A percentile compares a stretch with the other conserved stretches of the same genome.
Conservation (phyloP, 2,113 vertebrate species). For the Motacilla tschutschensis region DNA sequence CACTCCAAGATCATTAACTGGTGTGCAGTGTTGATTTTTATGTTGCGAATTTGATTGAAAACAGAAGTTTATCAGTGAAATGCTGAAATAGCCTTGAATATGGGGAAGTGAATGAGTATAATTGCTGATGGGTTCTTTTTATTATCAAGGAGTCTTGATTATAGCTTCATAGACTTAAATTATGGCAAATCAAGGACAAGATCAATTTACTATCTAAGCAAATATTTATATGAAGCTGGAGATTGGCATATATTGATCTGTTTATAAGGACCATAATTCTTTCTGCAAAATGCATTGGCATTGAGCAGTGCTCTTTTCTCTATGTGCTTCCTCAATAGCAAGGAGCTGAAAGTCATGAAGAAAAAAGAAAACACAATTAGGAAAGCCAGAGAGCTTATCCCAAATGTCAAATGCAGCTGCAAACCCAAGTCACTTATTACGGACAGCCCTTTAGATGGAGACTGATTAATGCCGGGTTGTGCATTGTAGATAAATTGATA, state of each 20-base stretch:
- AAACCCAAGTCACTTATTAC: neutral
- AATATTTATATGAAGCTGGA: constrained; percentile 50
- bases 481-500: neutral
- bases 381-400: neutral
- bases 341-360: neutral
- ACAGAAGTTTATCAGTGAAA: constrained; percentile 46
- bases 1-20: constrained; percentile 30
- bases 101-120: constrained; percentile 38
- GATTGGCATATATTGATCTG: constrained; percentile 15
- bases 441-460: neutral
- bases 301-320: neutral
- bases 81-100: constrained; percentile 39
- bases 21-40: constrained; percentile 37
- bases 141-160: constrained; percentile 53
- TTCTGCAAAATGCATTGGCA: neutral
- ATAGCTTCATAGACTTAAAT: constrained; percentile 57
- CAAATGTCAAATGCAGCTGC: neutral
- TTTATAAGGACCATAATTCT: constrained; percentile 49
- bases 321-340: neutral
- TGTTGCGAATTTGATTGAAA: constrained; percentile 42
- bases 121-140: constrained; percentile 54
- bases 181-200: constrained; percentile 47
- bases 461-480: neutral
- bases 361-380: neutral
- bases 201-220: constrained; percentile 61